Evolutionary conservation across 2,888 invertebrate genomes (phyloP), one percentile per base, ranked within the genome.

Genomic region (Peribatodes rhomboidaria): DNA sequence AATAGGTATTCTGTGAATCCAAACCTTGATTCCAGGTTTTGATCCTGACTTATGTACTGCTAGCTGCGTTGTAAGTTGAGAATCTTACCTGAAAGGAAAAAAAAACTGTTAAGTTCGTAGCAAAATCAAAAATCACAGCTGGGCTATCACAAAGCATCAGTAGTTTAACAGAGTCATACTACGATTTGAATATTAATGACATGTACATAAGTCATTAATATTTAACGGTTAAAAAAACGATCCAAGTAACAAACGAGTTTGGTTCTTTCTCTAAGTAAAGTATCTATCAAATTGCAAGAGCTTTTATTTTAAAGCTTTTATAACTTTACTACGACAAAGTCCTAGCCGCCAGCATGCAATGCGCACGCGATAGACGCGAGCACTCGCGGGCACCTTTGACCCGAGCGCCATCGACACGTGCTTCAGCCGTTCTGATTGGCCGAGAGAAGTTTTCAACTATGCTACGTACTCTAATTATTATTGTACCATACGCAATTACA

Each of bases 341-440:
- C 16, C 20, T 3, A 62, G 20, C 4, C 2, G 7, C n/a, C 20
- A 31, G 22, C 13, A 60, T 65, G 71, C 50, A 39, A 42, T 50
- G 61, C 68, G 63, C 59, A 64, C 55, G 62, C 72, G 77, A 81
- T 72, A 83, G 85, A 85, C 86, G 82, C 82, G 73, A n/a, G n/a
- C 27, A 27, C 27, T 6, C 27, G 27, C 2, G 2, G 73, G 80
- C 83, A 89, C 89, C 90, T 86, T 75, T 89, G 90, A 88, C 89
- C 90, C 74, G 72, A 71, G 78, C 75, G 78, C 79, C 79, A 72
- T 79, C 78, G 79, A 86, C 89, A 87, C 91, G 91, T 89, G 92
- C 89, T 86, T 82, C 83, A 80, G 78, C 70, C 73, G 46, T 39
- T 85, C 85, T 89, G 85, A 91, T 92, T 91, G 90, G 89, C 79